Evolutionary conservation across 2,888 invertebrate genomes (phyloP).

Genomic region (Cyrtodaria siliqua): DNA sequence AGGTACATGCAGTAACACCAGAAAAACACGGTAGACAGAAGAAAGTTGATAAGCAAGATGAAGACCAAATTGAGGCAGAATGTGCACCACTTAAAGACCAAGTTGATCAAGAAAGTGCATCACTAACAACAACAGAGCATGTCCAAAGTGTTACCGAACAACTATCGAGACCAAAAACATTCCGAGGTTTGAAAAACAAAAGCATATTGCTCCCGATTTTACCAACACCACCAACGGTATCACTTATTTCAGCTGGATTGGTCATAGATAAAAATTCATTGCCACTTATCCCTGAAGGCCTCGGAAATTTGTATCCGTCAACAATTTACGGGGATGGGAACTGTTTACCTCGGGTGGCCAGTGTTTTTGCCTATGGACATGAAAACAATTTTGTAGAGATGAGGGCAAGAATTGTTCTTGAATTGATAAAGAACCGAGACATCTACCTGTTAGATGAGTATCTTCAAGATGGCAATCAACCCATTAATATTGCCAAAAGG

Average conservation of each 20-base stretch:
- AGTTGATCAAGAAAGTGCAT: neutral
- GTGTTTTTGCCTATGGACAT: constrained; percentile 27
- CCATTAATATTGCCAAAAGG: too few relatives aligned
- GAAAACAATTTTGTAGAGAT: constrained; percentile 38
- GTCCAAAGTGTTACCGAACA: neutral
- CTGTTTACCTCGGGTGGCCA: constrained; percentile 31
- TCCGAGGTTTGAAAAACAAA: too few relatives aligned
- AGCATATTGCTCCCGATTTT: too few relatives aligned
- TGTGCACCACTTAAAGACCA: too few relatives aligned
- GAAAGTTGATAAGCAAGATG: neutral
- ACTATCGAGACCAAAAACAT: neutral
- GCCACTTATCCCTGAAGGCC: neutral
- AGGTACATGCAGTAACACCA: neutral
- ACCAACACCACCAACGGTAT: too few relatives aligned
- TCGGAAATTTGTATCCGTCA: neutral
- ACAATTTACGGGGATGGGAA: constrained; percentile 27
- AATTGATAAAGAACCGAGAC: constrained; percentile 22
- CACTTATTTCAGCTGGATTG: neutral
- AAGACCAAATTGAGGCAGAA: neutral
- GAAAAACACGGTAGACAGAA: neutral
- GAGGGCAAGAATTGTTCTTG: constrained; percentile 28
- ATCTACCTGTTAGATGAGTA: constrained; percentile 22
- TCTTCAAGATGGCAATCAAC: constrained; percentile 27
- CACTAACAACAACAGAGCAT: neutral
- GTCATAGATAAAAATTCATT: neutral